phyloP scores from a whole-genome alignment of 2,113 vertebrate species.

The Catagonus wagneri region DNA sequence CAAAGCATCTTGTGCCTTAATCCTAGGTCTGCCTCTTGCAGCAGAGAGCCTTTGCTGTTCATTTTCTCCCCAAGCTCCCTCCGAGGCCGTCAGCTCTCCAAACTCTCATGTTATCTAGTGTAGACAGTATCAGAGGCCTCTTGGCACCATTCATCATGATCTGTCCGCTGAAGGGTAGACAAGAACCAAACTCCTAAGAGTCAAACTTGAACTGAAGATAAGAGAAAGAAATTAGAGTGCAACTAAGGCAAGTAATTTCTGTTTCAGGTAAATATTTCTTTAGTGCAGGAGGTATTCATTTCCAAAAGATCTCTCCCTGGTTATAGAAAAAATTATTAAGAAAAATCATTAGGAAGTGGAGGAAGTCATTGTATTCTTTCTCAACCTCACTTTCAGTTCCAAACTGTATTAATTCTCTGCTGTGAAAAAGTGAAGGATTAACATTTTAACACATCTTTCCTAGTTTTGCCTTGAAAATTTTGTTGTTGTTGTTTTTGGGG shows the following conservation, averaged over 20 bases:
- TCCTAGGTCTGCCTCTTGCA: neutral
- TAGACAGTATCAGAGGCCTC: conserved; percentile 8
- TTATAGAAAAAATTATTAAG: neutral
- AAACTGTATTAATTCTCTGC: conserved; percentile 15
- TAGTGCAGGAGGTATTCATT: neutral
- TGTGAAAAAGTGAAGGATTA: conserved; percentile 13
- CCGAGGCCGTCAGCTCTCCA: neutral
- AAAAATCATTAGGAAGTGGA: conserved; percentile 28
- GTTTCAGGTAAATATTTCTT: conserved; percentile 2
- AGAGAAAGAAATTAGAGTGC: conserved; percentile 11
- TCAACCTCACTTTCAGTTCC: conserved; percentile 11
- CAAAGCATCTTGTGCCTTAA: neutral
- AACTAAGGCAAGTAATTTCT: conserved; percentile 11
- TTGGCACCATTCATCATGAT: neutral
- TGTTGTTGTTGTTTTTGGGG: neutral
- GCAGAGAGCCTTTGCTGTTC: neutral
- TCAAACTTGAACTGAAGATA: neutral
- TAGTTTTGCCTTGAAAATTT: neutral
- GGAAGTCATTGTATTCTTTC: neutral
- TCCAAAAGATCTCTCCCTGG: conserved; percentile 4
- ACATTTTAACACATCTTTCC: neutral
- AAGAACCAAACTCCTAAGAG: neutral
- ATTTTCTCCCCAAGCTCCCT: neutral
- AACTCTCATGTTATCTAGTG: neutral
- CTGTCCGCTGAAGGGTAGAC: neutral